These are phyloP conservation scores for Chymomyza costata DNA, from an alignment of 1,140 invertebrate genomes.

Conservation along the genomic window DNA sequence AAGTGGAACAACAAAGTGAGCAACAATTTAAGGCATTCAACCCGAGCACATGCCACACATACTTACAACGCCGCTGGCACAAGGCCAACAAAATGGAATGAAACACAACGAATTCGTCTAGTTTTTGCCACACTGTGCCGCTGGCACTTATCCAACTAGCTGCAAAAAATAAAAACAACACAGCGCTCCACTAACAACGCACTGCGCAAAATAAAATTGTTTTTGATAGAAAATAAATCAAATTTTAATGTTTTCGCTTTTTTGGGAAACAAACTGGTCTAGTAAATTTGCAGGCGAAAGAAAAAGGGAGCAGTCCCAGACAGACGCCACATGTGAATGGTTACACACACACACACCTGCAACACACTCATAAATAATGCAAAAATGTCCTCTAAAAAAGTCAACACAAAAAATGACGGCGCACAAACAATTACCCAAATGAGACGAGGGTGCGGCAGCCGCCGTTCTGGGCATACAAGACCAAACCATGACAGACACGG, in stretches of 20 bases:
- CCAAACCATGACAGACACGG: no score
- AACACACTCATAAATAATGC: slow-evolving; percentile 52
- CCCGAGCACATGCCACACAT: slow-evolving; percentile 25
- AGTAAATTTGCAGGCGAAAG: slow-evolving; percentile 14
- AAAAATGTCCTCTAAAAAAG: slow-evolving; percentile 30
- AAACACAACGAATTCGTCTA: no score
- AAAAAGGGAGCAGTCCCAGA: no score
- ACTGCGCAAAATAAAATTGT: slow-evolving; percentile 24
- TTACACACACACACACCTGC: slow-evolving; percentile 35
- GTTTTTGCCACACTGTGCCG: slow-evolving; percentile 9
- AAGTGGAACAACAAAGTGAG: neutral
- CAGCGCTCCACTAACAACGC: slow-evolving; percentile 50
- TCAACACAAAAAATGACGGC: neutral
- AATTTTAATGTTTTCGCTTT: slow-evolving; percentile 6
- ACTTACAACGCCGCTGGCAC: slow-evolving; percentile 3
- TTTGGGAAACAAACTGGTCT: slow-evolving; percentile 21
- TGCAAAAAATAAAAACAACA: no score
- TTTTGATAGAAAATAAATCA: slow-evolving; percentile 4
- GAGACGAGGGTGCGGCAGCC: slow-evolving; percentile 41
- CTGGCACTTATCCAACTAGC: no score
- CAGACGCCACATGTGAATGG: slow-evolving; percentile 15
- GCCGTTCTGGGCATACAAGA: no score
- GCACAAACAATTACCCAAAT: slow-evolving; percentile 32
- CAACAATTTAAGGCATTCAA: slow-evolving; percentile 6
- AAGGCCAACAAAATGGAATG: no score